phyloP scores from a whole-genome alignment of 2,113 vertebrate species.

The Hypanus sabinus region DNA sequence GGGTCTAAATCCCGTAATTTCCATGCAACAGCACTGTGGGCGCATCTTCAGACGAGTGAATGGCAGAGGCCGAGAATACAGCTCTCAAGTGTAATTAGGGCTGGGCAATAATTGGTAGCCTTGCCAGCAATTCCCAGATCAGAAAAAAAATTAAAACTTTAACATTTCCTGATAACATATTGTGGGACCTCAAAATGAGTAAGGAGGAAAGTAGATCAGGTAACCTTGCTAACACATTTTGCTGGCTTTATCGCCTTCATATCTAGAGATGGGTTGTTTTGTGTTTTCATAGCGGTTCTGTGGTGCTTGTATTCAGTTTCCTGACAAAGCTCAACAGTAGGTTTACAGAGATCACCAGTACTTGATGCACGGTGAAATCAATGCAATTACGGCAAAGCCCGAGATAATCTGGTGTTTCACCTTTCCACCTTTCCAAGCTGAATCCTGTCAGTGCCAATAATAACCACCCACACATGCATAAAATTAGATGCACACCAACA shows the following conservation, averaged over 20 bases:
- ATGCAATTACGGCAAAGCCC: not conserved
- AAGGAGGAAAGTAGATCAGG: not conserved
- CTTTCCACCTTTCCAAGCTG: not conserved
- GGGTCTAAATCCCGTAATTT: no score
- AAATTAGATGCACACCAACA: not conserved
- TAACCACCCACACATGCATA: not conserved
- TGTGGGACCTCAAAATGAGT: not conserved
- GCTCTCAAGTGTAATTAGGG: no score
- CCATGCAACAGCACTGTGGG: no score
- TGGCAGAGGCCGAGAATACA: no score
- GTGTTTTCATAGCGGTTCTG: not conserved
- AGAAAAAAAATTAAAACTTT: no score
- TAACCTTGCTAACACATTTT: not conserved
- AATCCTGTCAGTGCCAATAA: not conserved
- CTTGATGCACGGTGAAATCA: not conserved
- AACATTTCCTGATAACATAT: not conserved
- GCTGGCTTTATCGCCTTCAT: not conserved
- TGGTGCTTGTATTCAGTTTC: not conserved
- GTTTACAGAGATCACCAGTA: not conserved
- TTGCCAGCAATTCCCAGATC: no score
- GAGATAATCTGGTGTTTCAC: not conserved
- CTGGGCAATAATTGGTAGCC: no score
- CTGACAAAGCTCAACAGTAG: not conserved
- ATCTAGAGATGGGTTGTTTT: not conserved
- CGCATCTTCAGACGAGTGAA: no score